phyloP scores from a whole-genome alignment of 2,113 vertebrate genomes.

The Macroglossus sobrinus region DNA sequence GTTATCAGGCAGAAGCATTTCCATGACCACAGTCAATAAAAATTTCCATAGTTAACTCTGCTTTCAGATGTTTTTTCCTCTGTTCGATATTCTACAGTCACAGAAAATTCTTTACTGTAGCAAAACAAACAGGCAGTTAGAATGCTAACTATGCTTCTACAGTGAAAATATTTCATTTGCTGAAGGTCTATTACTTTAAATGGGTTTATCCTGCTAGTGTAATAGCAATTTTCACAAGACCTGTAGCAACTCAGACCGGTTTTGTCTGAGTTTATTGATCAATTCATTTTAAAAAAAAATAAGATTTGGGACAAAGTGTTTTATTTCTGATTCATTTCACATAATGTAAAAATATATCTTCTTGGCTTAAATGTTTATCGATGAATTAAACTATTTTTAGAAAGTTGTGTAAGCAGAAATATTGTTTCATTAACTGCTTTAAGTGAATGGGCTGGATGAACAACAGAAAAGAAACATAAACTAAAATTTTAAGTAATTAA shows the following conservation, averaged over 20 bases:
- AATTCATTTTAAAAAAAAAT: background rate
- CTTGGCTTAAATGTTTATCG: background rate
- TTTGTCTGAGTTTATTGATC: background rate
- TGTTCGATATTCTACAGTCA: background rate
- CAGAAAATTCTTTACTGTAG: background rate
- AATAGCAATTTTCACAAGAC: constrained; percentile 30
- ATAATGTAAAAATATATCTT: background rate
- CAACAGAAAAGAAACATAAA: background rate
- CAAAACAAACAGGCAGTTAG: constrained; percentile 34
- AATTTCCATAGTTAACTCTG: constrained; percentile 45
- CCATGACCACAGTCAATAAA: constrained; percentile 6
- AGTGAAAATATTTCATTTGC: constrained; percentile 15
- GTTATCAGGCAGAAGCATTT: constrained; percentile 8
- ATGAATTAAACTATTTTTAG: background rate
- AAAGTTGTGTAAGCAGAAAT: background rate
- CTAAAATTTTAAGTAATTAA: background rate
- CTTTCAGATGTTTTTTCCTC: background rate
- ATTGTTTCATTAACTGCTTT: background rate
- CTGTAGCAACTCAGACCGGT: background rate
- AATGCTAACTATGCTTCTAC: constrained; percentile 36
- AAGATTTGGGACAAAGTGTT: background rate
- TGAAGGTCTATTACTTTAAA: constrained; percentile 13
- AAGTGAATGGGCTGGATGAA: background rate
- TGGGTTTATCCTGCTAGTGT: background rate
- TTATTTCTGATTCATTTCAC: background rate